Base-by-base conservation (phyloP, 2,888 invertebrate genomes). In the Epinotia bilunana region DNA sequence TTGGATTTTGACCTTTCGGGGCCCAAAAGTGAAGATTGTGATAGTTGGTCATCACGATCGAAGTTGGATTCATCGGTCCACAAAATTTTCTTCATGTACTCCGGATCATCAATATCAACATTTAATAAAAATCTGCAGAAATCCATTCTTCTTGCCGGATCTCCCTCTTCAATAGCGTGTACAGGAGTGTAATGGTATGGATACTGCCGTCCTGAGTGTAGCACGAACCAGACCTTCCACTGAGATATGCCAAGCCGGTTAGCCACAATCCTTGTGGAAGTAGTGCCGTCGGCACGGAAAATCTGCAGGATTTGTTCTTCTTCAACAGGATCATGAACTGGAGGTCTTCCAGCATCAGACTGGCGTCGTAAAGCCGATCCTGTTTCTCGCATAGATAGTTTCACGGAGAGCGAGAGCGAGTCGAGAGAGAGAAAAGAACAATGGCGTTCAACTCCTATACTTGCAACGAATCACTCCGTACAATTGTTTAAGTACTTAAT, bases 61-160 rank as follows among this genome's bases (percentile, higher is more conserved):
- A 83, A 83, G 77, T 82, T 81, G 1, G 79, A 81, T 75, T 82
- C 80, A 74, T 82, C 79, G 53, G 80, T 80, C 79, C 79, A 80
- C 76, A 80, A 76, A 46, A 81, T 80, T 23, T 73, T 78, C 77
- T 67, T 78, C n/a, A 79, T 55, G 64, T 80, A 80, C 64, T 53
- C n/a, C 55, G 79, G 78, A 60, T 83, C 78, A 78, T 82, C 81
- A 33, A 80, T 11, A 70, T 83, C 82, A 12, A 79, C 78, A 78
- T 82, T 77, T 0, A 83, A 61, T 79, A 83, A 78, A 68, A 81
- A 82, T 76, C 80, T 77, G 78, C 81, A 80, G 75, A 82, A 80
- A 71, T 80, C 80, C 60, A 81, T 65, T 46, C 79, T 78, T 65
- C 77, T 80, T 64, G 57, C 78, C 16, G 80, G 80, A 61, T 80